Base-by-base conservation (phyloP, 2,888 invertebrate species). In the Papilio protenor region DNA sequence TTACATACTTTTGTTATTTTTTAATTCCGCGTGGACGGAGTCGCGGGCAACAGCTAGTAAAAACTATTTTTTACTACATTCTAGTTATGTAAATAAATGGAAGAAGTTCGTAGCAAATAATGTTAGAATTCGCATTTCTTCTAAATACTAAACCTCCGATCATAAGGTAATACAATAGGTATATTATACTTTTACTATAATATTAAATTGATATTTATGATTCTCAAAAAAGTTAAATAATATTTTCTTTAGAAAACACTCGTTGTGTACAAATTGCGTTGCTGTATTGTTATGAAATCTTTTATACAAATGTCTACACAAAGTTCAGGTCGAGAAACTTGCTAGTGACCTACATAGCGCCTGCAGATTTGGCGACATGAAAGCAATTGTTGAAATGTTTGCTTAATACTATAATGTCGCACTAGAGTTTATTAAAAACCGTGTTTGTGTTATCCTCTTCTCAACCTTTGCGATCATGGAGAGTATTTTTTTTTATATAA, bases 351-450 rank as follows among this genome's bases (percentile, higher is more conserved):
- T 61, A 73, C 73, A 73, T 73, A 45, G 40, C 11, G 18, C 6
- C 73, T 73, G 73, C 59, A 47, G 61, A 61, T 73, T 73, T 73
- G 23, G 61, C 27, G 61, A 73, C 59, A 47, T 45, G 16, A 45
- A 59, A 40, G 57, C 23, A 61, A 61, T 73, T 73, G 57, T 59
- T 45, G 52, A 75, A 75, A 52, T 75, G 23, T 27, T 40, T 61
- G 59, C 23, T 61, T 12, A 61, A 23, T 66, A 66, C 66, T 66
- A 40, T 27, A 33, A 18, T 66, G 40, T 40, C 18, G n/a, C 59
- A 11, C 23, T 23, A 27, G 40, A 40, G 66, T 66, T 40, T 66
- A 66, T 66, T 66, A 66, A 66, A 66, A 66, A 33, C 0, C 27
- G 40, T 40, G 40, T 40, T 40, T 40, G 40, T 40, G 40, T 40